Conservation (phyloP, 2,888 invertebrate species). For the Aleiodes testaceus region DNA sequence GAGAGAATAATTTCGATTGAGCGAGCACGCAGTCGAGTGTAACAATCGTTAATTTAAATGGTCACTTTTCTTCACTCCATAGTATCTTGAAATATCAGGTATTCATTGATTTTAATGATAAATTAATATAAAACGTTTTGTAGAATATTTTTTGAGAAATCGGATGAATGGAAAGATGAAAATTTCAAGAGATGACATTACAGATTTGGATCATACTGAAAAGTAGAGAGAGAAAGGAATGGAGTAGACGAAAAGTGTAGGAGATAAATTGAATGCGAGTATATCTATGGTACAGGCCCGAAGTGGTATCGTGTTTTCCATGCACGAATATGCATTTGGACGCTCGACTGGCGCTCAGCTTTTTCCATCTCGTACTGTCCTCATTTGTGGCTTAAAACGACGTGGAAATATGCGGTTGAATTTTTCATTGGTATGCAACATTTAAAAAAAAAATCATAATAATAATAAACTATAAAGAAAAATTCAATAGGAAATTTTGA, state of each 20-base stretch:
- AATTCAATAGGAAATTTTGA: slow-evolving; percentile 23
- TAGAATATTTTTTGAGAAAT: too few relatives aligned
- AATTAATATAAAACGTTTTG: too few relatives aligned
- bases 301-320: slow-evolving; percentile 49
- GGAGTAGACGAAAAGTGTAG: not conserved
- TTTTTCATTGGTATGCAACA: slow-evolving; percentile 25
- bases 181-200: not conserved
- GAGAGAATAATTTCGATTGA: slow-evolving; percentile 12
- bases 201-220: not conserved
- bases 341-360: slow-evolving; percentile 35
- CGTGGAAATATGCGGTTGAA: slow-evolving; percentile 27
- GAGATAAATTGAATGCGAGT: slow-evolving; percentile 11
- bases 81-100: not conserved
- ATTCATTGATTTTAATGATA: not conserved
- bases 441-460: not conserved
- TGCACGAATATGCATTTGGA: slow-evolving; percentile 51
- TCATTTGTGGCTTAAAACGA: slow-evolving; percentile 27
- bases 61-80: not conserved
- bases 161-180: not conserved
- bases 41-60: slow-evolving; percentile 25
- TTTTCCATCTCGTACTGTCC: slow-evolving; percentile 14
- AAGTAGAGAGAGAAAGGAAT: slow-evolving; percentile 11
- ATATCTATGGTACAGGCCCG: slow-evolving; percentile 2
- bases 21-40: slow-evolving; percentile 13
- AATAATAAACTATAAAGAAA: not conserved